These are phyloP conservation scores for Meiosimyza platycephala DNA, from an alignment of 2,888 invertebrate genomes.

Conservation along the genomic window DNA sequence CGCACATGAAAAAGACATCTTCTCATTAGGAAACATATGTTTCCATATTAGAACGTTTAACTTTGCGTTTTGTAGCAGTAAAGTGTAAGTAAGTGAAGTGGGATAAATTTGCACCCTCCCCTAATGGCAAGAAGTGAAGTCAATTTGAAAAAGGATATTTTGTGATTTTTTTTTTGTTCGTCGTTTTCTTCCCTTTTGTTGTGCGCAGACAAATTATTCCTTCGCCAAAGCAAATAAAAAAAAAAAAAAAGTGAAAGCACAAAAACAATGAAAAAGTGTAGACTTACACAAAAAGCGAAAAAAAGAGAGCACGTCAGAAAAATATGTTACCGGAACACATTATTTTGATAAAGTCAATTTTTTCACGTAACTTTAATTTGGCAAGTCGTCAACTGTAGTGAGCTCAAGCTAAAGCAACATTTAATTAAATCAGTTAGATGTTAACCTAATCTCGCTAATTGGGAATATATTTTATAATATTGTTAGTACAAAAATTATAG, in stretches of 20 bases:
- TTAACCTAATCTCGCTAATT: too few relatives aligned
- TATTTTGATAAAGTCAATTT: conserved; percentile 25
- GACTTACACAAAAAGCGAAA: conserved; percentile 9
- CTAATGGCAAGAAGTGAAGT: conserved; percentile 58
- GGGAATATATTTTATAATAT: too few relatives aligned
- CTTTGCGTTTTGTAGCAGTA: conserved; percentile 2
- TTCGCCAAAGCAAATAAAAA: conserved; percentile 19
- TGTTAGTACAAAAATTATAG: too few relatives aligned
- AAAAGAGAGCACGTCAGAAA: conserved; percentile 56
- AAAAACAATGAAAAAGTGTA: conserved; percentile 20
- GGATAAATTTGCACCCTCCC: conserved; percentile 49
- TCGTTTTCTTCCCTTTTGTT: background rate
- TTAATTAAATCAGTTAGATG: too few relatives aligned
- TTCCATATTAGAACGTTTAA: conserved; percentile 45
- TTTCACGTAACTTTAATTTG: too few relatives aligned
- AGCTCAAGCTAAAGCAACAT: too few relatives aligned
- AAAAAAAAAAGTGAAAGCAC: conserved; percentile 21
- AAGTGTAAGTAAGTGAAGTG: background rate
- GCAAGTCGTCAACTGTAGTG: too few relatives aligned
- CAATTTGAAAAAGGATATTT: conserved; percentile 55
- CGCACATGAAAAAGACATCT: conserved; percentile 54
- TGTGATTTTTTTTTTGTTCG: conserved; percentile 28
- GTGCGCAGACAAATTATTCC: conserved; percentile 15
- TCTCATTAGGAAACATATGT: conserved; percentile 67
- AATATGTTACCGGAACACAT: conserved; percentile 57